Percentiles rank a stretch among this genome's conserved stretches.
These are phyloP conservation scores for Drosophila mulleri DNA, from an alignment of 2,888 invertebrate genomes.

Conservation along the genomic window DNA sequence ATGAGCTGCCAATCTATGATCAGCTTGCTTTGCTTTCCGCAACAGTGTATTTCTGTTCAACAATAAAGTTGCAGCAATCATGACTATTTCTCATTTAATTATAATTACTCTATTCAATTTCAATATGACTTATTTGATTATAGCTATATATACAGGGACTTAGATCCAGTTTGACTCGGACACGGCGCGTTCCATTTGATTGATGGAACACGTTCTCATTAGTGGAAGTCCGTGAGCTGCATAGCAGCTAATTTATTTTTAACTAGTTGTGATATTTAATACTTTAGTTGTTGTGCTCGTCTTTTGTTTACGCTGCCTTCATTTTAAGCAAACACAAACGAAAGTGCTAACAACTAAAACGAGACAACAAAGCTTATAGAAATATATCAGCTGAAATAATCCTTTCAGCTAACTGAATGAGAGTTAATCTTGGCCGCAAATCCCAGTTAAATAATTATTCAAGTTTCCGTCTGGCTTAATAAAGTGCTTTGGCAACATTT, in stretches of 20 bases:
- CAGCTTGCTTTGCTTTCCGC: not conserved
- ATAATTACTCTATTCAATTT: not conserved
- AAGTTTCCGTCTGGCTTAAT: not conserved
- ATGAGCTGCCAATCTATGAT: not conserved
- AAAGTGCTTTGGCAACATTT: not conserved
- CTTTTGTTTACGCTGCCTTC: not conserved
- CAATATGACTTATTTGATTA: not conserved
- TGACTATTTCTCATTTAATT: not conserved
- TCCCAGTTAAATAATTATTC: constrained; percentile 7
- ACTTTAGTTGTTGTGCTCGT: not conserved
- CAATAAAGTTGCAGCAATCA: not conserved
- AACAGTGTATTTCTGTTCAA: not conserved
- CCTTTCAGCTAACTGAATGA: not conserved
- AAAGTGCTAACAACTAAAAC: too few species aligned
- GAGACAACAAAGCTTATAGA: not conserved
- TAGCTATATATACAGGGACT: too few species aligned
- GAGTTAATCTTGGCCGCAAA: not conserved
- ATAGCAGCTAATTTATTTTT: not conserved
- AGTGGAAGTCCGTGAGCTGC: not conserved
- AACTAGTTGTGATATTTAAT: not conserved
- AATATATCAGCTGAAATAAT: not conserved
- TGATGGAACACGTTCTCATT: constrained; percentile 4
- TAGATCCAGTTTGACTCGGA: not conserved
- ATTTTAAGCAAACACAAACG: not conserved
- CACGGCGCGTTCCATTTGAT: not conserved